Evolutionary conservation across 2,888 invertebrate species (phyloP).

Genomic region (Stenodera caucasica): DNA sequence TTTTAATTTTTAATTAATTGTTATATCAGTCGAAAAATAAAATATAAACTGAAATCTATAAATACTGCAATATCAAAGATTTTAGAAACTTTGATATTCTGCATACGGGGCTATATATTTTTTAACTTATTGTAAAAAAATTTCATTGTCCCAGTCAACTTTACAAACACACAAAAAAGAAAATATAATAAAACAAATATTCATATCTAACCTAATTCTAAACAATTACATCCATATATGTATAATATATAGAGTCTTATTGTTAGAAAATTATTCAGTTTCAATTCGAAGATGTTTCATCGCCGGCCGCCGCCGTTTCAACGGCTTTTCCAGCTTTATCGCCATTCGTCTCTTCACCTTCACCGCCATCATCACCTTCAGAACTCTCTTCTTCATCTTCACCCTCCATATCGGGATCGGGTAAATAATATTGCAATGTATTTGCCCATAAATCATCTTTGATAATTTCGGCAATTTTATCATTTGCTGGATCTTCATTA

Average conservation of each 20-base stretch:
- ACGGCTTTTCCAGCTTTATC: conserved; percentile 20
- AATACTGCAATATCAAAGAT: background rate
- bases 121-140: background rate
- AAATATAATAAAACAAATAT: background rate
- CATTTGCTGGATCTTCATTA: conserved; percentile 77
- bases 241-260: background rate
- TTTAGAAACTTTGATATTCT: background rate
- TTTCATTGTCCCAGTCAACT: background rate
- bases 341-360: conserved; percentile 29
- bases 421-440: conserved; percentile 80
- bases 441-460: conserved; percentile 90
- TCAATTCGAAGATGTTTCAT: conserved; percentile 25
- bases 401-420: conserved; percentile 68
- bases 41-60: background rate
- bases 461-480: conserved; percentile 83
- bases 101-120: background rate
- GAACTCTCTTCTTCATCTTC: conserved; percentile 57
- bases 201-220: background rate
- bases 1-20: background rate
- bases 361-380: conserved; percentile 37
- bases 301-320: conserved; percentile 9
- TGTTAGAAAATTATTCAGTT: background rate
- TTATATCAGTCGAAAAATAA: background rate
- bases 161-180: background rate
- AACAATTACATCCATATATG: conserved; percentile 7